Evolutionary conservation across 92 coral and sea anemone species (phyloP), one percentile per base, ranked within the genome.

Genomic region (Epizoanthus illoricatus): DNA sequence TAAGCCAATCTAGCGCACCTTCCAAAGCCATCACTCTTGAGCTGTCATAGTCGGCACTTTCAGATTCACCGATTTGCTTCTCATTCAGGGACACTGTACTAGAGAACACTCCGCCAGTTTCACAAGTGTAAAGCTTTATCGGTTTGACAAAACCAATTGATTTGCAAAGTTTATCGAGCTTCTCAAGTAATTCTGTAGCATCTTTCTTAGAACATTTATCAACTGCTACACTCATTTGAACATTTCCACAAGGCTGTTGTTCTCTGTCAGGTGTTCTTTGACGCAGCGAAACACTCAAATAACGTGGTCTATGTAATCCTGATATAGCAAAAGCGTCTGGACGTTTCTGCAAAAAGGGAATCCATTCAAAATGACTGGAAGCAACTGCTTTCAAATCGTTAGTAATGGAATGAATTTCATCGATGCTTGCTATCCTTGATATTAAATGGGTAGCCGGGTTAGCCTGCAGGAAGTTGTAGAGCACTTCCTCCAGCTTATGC

Each of bases 131-230:
- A 59, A 75, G 52, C 33, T 58, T 60, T 9, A 75, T 21, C 40
- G 80, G 15, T 58, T 75, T 74, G 19, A 15, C 41, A 75, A 75
- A 16, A 75, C 66, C 55, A 23, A 75, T 39, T 56, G 80, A 59
- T 24, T 17, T 61, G 36, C 81, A 75, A 42, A 75, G 36, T 52
- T 39, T 18, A 4, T 24, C 36, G 5, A 59, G 67, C 24, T 75
- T 42, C 24, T 75, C 13, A 59, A 33, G 40, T 41, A 75, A 39
- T 21, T 40, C 43, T 33, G 43, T 5, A n/a, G 69, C 40, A 36
- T 60, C 36, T 75, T 9, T 33, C 36, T 16, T 74, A 4, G 18
- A 56, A 24, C 58, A 62, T 13, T 12, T 43, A 12, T 0, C 5
- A 9, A 2, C 10, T 10, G 43, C 15, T 68, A 9, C 12, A 23